Conservation (phyloP, 2,888 invertebrate species). For the Spisula subtruncata region DNA sequence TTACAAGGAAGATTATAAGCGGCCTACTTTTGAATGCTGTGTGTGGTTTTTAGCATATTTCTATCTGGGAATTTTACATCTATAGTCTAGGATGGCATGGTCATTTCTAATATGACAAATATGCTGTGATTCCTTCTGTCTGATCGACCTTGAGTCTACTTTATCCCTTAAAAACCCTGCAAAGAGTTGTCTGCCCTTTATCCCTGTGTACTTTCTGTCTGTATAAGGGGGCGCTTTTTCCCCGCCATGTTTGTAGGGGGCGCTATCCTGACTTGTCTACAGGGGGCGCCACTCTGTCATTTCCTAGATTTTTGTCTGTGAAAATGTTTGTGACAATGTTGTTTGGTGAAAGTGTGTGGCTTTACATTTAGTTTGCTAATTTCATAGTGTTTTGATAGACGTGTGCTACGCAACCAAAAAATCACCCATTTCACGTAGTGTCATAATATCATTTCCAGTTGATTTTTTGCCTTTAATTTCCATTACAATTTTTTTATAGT, state of each 20-base stretch:
- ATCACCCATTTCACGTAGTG: not conserved
- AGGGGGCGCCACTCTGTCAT: not conserved
- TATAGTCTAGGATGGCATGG: not conserved
- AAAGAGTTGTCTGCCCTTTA: conserved; percentile 8
- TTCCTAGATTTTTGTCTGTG: conserved; percentile 21
- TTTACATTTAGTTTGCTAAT: not conserved
- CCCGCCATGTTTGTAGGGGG: not conserved
- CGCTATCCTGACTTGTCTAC: not conserved
- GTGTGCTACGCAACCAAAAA: not conserved
- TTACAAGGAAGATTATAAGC: too few relatives aligned
- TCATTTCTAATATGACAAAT: not conserved
- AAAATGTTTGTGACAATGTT: conserved; percentile 16
- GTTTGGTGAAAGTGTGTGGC: conserved; percentile 26
- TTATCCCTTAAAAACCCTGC: not conserved
- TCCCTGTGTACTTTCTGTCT: not conserved
- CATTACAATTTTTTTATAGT: not conserved
- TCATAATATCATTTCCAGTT: not conserved
- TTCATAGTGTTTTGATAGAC: not conserved
- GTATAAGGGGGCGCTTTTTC: too few relatives aligned
- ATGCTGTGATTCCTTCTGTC: not conserved
- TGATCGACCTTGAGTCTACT: not conserved
- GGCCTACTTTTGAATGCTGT: not conserved
- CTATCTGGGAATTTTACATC: not conserved
- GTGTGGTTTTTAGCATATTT: not conserved
- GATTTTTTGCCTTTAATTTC: conserved; percentile 17